A percentile compares a stretch with the other conserved stretches of the same genome.
These are phyloP conservation scores for Chiridota heheva DNA, from an alignment of 35 echinoderm and acorn worm species.

Conservation along the genomic window DNA sequence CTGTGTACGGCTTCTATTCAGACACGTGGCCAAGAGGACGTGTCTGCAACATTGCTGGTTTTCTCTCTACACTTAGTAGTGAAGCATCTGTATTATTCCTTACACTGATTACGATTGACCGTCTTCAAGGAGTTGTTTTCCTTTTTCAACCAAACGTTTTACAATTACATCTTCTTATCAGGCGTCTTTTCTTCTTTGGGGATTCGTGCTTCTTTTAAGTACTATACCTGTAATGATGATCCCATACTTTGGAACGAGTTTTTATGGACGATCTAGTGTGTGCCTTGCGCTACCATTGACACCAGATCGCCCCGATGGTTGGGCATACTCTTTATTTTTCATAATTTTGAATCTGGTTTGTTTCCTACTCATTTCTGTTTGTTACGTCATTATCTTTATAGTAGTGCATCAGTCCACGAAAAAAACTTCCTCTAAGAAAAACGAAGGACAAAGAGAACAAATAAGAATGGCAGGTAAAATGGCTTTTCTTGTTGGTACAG, in stretches of 20 bases:
- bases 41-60: conserved; percentile 54
- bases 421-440: not conserved
- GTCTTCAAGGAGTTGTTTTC: conserved; percentile 43
- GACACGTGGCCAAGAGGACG: conserved; percentile 35
- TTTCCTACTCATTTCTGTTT: conserved; percentile 31
- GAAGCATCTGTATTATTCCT: conserved; percentile 68
- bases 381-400: conserved; percentile 40
- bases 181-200: conserved; percentile 34
- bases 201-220: conserved; percentile 19
- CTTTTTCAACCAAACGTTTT: conserved; percentile 36
- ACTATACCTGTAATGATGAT: conserved; percentile 11
- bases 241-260: not conserved
- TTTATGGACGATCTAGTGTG: conserved; percentile 70
- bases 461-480: conserved; percentile 2
- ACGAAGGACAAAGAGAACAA: too few relatives aligned
- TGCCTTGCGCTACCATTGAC: conserved; percentile 68
- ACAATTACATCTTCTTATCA: conserved; percentile 13
- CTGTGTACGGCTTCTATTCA: conserved; percentile 9
- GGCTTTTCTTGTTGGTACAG: conserved; percentile 7
- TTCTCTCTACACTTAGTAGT: conserved; percentile 63
- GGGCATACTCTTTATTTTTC: conserved; percentile 27
- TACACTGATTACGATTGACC: conserved; percentile 61
- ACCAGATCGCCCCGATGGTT: conserved; percentile 8
- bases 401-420: conserved; percentile 15
- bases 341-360: conserved; percentile 28